Evolutionary conservation across 2,888 invertebrate genomes (phyloP), one percentile per base, ranked within the genome.

Genomic region (Pollenia angustigena): DNA sequence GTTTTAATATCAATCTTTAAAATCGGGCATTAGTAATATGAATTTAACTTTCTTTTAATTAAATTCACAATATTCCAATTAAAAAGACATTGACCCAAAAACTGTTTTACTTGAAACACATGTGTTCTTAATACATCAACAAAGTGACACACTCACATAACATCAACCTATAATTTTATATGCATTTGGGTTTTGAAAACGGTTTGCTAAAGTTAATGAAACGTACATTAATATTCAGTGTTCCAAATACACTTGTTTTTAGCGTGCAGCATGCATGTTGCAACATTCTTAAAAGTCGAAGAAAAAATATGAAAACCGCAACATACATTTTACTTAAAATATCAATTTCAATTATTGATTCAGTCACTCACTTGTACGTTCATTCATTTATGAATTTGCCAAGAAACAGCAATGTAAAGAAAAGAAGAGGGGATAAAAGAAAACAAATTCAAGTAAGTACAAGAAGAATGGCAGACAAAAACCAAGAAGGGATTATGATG

Each of bases 261-360:
- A 18, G 2, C 42, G 32, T 32, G n/a, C 40, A 56, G 48, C 64
- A 54, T 14, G 48, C 64, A 54, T 9, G 7, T n/a, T 23, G 42
- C 42, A 64, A 40, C 9, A 9, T 10, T 52, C 16, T 14, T 52
- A 1, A n/a, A 11, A 52, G 16, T 23, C 8, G 0, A 68, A 42
- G 14, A 10, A 58, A 32, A 16, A 12, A 9, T 7, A 12, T 14
- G 0, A 2, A 66, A 52, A 64, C 44, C 23, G 14, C 50, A 46
- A 62, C 9, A 71, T 16, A 40, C 40, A 64, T 42, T 18, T 66
- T 54, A 46, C 11, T 54, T 52, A 46, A 32, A 52, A 48, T 64
- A 81, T 81, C 80, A 72, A 81, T 81, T 81, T 72, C 80, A 72
- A 72, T 81, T 81, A 81, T 64, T 56, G 71, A 81, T 72, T 71